Conservation (phyloP, 2,797 vertebrate species). For the Spea hammondii region DNA sequence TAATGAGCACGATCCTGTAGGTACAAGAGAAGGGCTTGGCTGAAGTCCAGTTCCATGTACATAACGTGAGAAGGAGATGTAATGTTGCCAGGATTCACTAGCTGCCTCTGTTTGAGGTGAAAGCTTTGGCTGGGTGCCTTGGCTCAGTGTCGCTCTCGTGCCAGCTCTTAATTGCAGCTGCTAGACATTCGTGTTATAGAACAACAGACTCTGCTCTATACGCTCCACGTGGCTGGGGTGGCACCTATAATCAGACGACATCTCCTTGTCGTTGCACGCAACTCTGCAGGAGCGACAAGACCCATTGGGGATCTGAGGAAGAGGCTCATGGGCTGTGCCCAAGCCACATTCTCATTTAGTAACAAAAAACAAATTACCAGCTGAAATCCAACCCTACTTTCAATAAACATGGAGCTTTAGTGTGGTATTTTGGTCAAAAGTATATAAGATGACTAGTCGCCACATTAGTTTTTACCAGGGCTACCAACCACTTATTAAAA, state of each 20-base stretch:
- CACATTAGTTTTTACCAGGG: no score
- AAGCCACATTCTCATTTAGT: background rate
- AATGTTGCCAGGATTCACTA: constrained; percentile 22
- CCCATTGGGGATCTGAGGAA: background rate
- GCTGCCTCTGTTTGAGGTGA: constrained; percentile 35
- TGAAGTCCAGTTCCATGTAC: constrained; percentile 7
- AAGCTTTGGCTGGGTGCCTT: constrained; percentile 33
- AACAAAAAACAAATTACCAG: background rate
- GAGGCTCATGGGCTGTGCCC: background rate
- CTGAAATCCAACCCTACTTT: background rate
- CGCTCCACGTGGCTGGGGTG: constrained; percentile 28
- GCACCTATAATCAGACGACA: constrained; percentile 17
- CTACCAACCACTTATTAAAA: no score
- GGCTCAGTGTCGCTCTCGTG: constrained; percentile 18
- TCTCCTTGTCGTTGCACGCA: constrained; percentile 25
- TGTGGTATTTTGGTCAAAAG: background rate
- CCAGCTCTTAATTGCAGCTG: constrained; percentile 40
- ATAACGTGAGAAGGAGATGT: constrained; percentile 33
- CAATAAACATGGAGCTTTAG: background rate
- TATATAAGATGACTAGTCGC: no score
- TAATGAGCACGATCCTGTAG: background rate
- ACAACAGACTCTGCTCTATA: constrained; percentile 42
- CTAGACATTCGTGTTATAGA: constrained; percentile 35
- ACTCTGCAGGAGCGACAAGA: constrained; percentile 2
- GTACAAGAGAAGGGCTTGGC: constrained; percentile 5